These are phyloP conservation scores for Clupea harengus DNA, from an alignment of 2,113 vertebrate genomes.

Conservation along the genomic window DNA sequence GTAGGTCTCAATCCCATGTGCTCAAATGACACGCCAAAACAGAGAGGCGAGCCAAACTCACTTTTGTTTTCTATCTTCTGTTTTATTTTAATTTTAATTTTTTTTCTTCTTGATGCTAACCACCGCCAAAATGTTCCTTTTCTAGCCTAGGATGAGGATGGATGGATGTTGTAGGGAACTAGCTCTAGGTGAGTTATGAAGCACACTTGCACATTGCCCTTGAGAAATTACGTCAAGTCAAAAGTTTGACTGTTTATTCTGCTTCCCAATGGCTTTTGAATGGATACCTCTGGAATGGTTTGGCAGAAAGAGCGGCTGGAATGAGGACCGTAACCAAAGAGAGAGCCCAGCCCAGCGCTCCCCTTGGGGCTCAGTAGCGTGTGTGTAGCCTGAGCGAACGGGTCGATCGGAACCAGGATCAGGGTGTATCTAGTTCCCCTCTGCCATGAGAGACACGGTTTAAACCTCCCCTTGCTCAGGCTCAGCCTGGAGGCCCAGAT, in stretches of 20 bases:
- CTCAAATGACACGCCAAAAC: background rate
- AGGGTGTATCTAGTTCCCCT: no score
- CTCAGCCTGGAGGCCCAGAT: no score
- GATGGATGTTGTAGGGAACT: background rate
- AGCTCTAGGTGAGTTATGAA: background rate
- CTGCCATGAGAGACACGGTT: no score
- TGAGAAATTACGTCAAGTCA: background rate
- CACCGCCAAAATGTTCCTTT: background rate
- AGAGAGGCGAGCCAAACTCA: background rate
- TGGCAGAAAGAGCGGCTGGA: no score
- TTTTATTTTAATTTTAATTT: background rate
- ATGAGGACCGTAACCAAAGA: no score
- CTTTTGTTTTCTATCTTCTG: background rate
- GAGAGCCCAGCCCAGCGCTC: no score
- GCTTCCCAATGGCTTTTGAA: background rate
- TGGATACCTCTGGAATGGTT: background rate
- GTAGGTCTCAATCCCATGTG: background rate
- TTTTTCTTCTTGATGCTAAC: background rate
- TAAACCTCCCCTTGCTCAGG: no score
- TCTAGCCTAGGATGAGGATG: background rate
- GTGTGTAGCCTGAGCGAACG: no score
- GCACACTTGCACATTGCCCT: constrained; percentile 13
- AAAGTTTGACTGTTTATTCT: background rate
- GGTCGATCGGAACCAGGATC: no score
- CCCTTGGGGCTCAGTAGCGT: no score